Base-by-base conservation (phyloP, 2,797 vertebrate genomes). In the Propithecus perrieri region DNA sequence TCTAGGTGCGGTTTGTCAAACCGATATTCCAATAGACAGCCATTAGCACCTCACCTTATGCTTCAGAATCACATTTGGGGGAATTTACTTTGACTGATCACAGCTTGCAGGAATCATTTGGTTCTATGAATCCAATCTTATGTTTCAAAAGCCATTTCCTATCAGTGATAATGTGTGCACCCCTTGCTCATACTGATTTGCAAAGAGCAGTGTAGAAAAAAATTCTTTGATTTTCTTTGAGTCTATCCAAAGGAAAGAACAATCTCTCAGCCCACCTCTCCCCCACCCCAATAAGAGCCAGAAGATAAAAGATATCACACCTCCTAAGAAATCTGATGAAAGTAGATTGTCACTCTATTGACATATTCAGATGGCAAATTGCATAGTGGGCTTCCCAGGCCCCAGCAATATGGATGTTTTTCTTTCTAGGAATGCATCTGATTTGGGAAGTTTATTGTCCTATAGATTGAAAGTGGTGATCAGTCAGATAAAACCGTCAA, bases 121-220 rank as follows among this genome's bases (percentile, higher is more conserved):
- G 96, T 97, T 98, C 97, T 98, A 96, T 97, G 97, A 97, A 98
- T 98, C 97, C 98, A 98, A 98, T 96, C 92, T 90, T 97, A 96
- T 81, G 98, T 98, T 98, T 97, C 97, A 97, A 97, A 98, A 98
- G 75, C 61, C 78, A 76, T 97, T 98, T 98, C 76, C 97, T 97
- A 95, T 97, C 91, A 97, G 93, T 96, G 96, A 92, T 98, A 92
- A 96, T 98, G 81, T 97, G 91, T 98, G 97, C 96, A 95, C 91
- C 92, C 7, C 93, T 98, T 94, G 90, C 95, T 93, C 91, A 97
- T 59, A 98, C 92, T 7, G 90, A 97, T 96, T 97, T 97, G 90
- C 80, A 72, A 96, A 96, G 96, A 97, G 81, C 95, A 97, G 81
- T 41, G 14, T 95, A 94, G 96, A 98, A 98, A 92, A 53, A 0